Conservation (phyloP, 2,113 vertebrate species). For the Ailurus styani region DNA sequence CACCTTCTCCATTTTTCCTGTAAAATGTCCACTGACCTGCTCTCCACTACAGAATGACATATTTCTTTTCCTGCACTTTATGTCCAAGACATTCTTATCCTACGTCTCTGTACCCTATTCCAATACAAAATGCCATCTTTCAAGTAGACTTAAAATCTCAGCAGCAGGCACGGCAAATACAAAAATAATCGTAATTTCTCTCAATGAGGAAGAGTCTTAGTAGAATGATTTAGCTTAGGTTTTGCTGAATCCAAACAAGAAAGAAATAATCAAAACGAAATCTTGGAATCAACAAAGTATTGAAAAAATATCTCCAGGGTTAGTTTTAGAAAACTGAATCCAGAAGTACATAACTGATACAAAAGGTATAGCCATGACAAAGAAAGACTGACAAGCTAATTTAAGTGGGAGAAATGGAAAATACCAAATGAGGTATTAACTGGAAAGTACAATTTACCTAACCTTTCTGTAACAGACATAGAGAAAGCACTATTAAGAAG, state of each 20-base stretch:
- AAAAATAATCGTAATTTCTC: neutral
- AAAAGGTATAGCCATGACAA: neutral
- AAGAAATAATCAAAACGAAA: neutral
- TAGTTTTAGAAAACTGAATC: neutral
- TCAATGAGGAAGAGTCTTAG: neutral
- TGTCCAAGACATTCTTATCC: neutral
- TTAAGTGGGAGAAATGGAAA: neutral
- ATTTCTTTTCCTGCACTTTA: neutral
- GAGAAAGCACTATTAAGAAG: neutral
- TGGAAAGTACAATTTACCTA: constrained; percentile 35
- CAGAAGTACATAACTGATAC: neutral
- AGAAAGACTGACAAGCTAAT: constrained; percentile 12
- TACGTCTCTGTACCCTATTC: neutral
- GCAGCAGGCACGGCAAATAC: neutral
- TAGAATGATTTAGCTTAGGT: neutral
- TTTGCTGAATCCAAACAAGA: neutral
- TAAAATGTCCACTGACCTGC: neutral
- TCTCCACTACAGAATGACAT: neutral
- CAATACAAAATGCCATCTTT: neutral
- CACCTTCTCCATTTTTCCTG: neutral
- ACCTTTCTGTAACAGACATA: neutral
- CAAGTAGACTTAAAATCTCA: neutral
- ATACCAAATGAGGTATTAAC: neutral
- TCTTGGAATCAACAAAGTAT: neutral
- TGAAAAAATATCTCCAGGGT: neutral